A percentile compares a stretch with the other conserved stretches of the same genome.
Conservation (phyloP, 2,888 invertebrate species). For the Tachina grossa region DNA sequence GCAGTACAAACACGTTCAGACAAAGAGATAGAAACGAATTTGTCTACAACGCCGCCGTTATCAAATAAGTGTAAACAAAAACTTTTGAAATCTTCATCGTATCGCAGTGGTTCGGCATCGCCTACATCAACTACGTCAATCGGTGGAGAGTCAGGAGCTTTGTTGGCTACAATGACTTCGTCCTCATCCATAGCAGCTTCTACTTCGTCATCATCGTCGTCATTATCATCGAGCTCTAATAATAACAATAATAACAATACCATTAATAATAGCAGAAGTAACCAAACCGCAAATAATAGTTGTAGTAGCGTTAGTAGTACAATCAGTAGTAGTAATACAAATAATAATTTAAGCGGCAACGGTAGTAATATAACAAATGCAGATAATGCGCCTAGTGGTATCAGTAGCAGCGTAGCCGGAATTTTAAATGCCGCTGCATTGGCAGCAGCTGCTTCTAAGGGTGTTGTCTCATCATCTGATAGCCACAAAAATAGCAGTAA, state of each 20-base stretch:
- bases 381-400: slow-evolving; percentile 52
- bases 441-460: slow-evolving; percentile 72
- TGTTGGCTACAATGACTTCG: slow-evolving; percentile 79
- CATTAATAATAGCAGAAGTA: slow-evolving; percentile 63
- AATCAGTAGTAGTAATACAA: slow-evolving; percentile 81
- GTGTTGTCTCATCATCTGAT: slow-evolving; percentile 43
- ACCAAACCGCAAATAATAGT: slow-evolving; percentile 73
- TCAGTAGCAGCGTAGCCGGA: slow-evolving; percentile 73
- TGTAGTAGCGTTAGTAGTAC: slow-evolving; percentile 78
- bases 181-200: slow-evolving; percentile 69
- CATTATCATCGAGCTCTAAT: slow-evolving; percentile 73
- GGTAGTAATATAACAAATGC: slow-evolving; percentile 77
- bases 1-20: slow-evolving; percentile 73
- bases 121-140: slow-evolving; percentile 70
- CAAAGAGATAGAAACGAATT: slow-evolving; percentile 71
- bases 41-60: slow-evolving; percentile 66
- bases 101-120: slow-evolving; percentile 70
- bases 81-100: slow-evolving; percentile 65
- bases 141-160: slow-evolving; percentile 75
- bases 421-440: slow-evolving; percentile 80
- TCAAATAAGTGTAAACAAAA: slow-evolving; percentile 67
- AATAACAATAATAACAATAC: slow-evolving; percentile 69
- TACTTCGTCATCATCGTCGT: slow-evolving; percentile 57
- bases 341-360: slow-evolving; percentile 79
- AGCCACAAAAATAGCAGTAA: slow-evolving; percentile 72